Evolutionary conservation across 2,888 invertebrate genomes (phyloP), one percentile per base, ranked within the genome.

Genomic region (Tupiocoris notatus): DNA sequence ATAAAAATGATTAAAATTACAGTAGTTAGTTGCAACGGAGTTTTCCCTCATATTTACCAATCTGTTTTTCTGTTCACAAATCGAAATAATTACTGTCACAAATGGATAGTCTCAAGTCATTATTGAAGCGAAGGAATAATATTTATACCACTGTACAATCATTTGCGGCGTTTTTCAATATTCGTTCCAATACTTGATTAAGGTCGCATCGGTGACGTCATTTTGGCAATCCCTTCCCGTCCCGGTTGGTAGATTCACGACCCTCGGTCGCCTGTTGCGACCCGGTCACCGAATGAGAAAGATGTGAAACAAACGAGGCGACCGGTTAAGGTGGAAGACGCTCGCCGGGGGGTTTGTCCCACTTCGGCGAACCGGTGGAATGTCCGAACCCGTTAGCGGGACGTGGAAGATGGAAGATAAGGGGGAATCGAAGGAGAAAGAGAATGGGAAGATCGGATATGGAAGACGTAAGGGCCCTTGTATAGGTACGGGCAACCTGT

Each of bases 371-470:
- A 57, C 18, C 56, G 22, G 1, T 56, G 67, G 67, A 67, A 67
- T 67, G 67, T 56, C 57, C 17, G 67, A 57, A 67, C 67, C 67
- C 67, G 67, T 67, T 67, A 67, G 67, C 56, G 57, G 39, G 39
- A 12, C 39, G 39, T 7, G 39, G 12, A 39, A 39, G 39, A 39
- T 39, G 39, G 39, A 12, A 39, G 39, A 39, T 39, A 39, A 39
- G 12, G 6, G 39, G 12, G 39, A 39, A 39, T 39, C 6, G 12
- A 12, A 39, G 12, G 39, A 7, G n/a, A n/a, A 39, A 3, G 39
- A 39, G 39, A 39, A 39, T 39, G 39, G 12, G 39, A 39, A 39
- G 39, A 7, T 39, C 39, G 39, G 12, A 39, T 3, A 39, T 3
- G 39, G 12, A n/a, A n/a, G n/a, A n/a, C n/a, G n/a, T n/a, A n/a